Conservation (phyloP, 1,140 invertebrate species). For the Aphaenogaster ashmeadi region DNA sequence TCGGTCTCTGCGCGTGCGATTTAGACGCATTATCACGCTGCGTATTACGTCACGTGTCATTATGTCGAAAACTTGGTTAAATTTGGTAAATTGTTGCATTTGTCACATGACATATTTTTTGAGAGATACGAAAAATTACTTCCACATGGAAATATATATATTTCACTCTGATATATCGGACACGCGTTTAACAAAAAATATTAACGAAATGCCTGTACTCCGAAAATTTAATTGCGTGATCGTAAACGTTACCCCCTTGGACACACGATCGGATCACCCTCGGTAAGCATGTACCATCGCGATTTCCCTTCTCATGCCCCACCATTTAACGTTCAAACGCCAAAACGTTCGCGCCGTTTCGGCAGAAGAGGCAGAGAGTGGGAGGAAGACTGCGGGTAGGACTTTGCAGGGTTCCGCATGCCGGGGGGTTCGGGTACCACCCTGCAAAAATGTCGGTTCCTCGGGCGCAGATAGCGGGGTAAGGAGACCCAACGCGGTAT, state of each 20-base stretch:
- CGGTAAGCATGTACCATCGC: neutral
- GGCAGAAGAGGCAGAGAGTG: neutral
- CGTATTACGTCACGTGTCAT: neutral
- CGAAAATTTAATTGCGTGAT: neutral
- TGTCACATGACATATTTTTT: neutral
- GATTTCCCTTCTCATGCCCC: neutral
- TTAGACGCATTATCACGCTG: neutral
- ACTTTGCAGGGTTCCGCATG: slow-evolving; percentile 56
- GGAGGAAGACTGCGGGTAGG: neutral
- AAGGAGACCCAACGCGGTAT: slow-evolving; percentile 26
- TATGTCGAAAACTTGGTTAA: neutral
- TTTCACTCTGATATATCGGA: neutral
- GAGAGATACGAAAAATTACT: neutral
- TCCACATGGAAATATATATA: neutral
- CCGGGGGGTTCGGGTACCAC: slow-evolving; percentile 3
- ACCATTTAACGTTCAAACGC: slow-evolving; percentile 23
- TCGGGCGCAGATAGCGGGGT: slow-evolving; percentile 13
- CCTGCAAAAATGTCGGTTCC: slow-evolving; percentile 68
- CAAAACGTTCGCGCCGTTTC: neutral
- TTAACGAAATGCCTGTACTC: neutral
- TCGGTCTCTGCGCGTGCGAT: neutral
- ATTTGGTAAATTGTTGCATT: neutral
- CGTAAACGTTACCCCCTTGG: no score
- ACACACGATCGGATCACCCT: neutral
- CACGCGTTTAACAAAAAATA: neutral